phyloP scores from a whole-genome alignment of 2,113 vertebrate genomes.

The Chascanopsetta lugubris region DNA sequence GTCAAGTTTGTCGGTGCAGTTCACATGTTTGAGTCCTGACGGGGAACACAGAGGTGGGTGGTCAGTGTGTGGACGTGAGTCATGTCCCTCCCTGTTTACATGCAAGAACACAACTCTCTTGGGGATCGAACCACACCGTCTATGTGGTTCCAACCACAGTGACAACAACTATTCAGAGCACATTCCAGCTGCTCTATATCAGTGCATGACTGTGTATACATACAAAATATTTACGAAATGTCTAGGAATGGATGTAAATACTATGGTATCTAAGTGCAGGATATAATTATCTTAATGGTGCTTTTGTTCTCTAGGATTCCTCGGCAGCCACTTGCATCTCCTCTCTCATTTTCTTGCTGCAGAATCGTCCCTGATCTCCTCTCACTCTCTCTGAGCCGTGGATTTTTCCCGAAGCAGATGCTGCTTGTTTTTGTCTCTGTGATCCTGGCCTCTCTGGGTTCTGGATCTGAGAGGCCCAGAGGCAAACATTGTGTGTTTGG shows the following conservation, averaged over 20 bases:
- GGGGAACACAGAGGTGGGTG: slow-evolving; percentile 37
- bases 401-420: slow-evolving; percentile 22
- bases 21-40: slow-evolving; percentile 18
- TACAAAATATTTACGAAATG: slow-evolving; percentile 38
- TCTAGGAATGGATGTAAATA: slow-evolving; percentile 15
- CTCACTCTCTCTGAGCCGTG: slow-evolving; percentile 10
- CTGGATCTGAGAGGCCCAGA: slow-evolving; percentile 1
- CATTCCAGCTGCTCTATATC: slow-evolving; percentile 49
- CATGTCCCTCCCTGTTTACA: slow-evolving; percentile 43
- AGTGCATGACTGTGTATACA: slow-evolving; percentile 8
- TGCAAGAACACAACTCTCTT: slow-evolving; percentile 29
- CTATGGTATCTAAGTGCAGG: slow-evolving; percentile 30
- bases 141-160: slow-evolving; percentile 29
- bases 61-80: slow-evolving; percentile 44
- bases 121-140: slow-evolving; percentile 37
- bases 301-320: slow-evolving; percentile 48
- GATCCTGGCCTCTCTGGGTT: slow-evolving; percentile 8
- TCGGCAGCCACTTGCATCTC: slow-evolving; percentile 19
- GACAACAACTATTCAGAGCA: slow-evolving; percentile 32
- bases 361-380: slow-evolving; percentile 41
- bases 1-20: neutral
- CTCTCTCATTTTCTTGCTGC: slow-evolving; percentile 30
- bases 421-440: slow-evolving; percentile 40
- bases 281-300: slow-evolving; percentile 26
- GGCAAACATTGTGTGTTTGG: slow-evolving; percentile 25